Evolutionary conservation across 2,888 invertebrate genomes (phyloP), one percentile per base, ranked within the genome.

Genomic region (Anticlea derivata): DNA sequence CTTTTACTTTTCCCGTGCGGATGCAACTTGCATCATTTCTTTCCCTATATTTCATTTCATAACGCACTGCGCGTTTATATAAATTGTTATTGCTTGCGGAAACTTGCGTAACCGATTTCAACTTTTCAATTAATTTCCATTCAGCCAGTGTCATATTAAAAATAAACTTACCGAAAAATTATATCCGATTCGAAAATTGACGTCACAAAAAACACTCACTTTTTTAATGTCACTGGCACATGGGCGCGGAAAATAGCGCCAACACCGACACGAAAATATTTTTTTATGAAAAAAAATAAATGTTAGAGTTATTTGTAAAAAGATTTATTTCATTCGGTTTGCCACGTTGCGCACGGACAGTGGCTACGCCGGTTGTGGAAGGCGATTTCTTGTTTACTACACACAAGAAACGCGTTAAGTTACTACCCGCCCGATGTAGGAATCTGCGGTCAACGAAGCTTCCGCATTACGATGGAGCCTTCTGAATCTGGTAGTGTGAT

Each of bases 301-400:
- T 46, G 38, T 48, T 22, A 34, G 34, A 38, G 40, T 50, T 53
- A 35, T 61, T 50, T 50, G 50, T 55, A 12, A 23, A 33, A 20
- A 34, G 17, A 29, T 44, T 17, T 24, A 45, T 41, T 35, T 22
- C 12, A 33, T n/a, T 68, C 70, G 70, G 73, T 66, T 60, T 64
- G 86, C 87, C 87, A 87, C 89, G 88, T 86, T 73, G 80, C 75
- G 46, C 57, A 54, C 77, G 80, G 75, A 62, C 82, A 64, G 85
- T 84, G 88, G 87, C 85, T 78, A 70, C 71, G 77, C 86, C 86
- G 86, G 80, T 80, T 86, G 74, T 88, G 84, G 55, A 63, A 65
- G 65, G 61, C 71, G 72, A 68, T 75, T 80, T 81, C 82, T 81
- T 84, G 83, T 84, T 85, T 85, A 58, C 58, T 50, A 84, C 82